Conservation (phyloP, 2,888 invertebrate genomes). For the Timema podura region DNA sequence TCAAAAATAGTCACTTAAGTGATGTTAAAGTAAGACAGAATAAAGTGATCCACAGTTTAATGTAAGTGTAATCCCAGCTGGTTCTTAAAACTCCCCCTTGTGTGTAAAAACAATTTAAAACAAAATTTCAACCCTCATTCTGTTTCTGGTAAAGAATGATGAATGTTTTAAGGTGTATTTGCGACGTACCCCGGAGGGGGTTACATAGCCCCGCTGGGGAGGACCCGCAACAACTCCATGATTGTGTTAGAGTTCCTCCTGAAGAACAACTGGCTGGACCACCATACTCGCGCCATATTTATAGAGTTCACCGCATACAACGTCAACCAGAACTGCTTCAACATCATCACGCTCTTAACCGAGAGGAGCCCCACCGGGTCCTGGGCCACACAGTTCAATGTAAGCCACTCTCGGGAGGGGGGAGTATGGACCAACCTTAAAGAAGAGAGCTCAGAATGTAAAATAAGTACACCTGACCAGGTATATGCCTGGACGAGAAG, state of each 20-base stretch:
- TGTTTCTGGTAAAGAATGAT: too few species aligned
- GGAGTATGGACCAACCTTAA: too few species aligned
- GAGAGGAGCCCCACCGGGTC: slow-evolving; percentile 7
- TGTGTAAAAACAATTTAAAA: too few species aligned
- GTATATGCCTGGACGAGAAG: too few species aligned
- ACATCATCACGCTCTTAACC: slow-evolving; percentile 19
- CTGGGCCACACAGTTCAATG: neutral
- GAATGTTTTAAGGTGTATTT: slow-evolving; percentile 18
- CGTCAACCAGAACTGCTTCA: slow-evolving; percentile 26
- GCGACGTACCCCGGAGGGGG: slow-evolving; percentile 27
- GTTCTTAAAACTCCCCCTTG: too few species aligned
- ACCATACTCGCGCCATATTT: slow-evolving; percentile 21
- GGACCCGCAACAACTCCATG: slow-evolving; percentile 23
- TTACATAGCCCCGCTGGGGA: slow-evolving; percentile 26
- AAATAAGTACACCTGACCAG: too few species aligned
- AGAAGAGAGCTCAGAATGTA: too few species aligned
- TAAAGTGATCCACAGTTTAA: too few species aligned
- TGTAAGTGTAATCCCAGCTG: too few species aligned
- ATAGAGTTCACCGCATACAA: slow-evolving; percentile 27
- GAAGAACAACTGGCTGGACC: slow-evolving; percentile 24
- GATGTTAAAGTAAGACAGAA: too few species aligned
- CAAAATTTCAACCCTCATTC: too few species aligned
- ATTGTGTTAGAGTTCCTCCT: slow-evolving; percentile 22
- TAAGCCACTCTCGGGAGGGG: neutral
- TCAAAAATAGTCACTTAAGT: too few species aligned